Evolutionary conservation across 1,140 invertebrate species (phyloP).

Genomic region (Drosophila watanabei): DNA sequence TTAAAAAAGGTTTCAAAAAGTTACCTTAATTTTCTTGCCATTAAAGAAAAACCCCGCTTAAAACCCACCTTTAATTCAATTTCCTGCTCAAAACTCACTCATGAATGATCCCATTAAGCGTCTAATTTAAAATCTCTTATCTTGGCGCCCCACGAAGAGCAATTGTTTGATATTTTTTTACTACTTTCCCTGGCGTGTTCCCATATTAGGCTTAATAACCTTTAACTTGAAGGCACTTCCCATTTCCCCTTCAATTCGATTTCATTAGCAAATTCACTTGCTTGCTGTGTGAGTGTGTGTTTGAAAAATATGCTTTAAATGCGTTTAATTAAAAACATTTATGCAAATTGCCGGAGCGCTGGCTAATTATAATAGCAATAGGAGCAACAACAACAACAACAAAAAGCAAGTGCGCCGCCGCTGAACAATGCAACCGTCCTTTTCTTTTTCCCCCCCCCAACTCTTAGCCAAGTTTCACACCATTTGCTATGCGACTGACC

Average conservation of each 20-base stretch:
- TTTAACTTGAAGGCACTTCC: conserved; percentile 43
- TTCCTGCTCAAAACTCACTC: background rate
- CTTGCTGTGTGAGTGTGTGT: conserved; percentile 21
- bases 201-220: conserved; percentile 30
- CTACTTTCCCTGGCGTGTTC: conserved; percentile 29
- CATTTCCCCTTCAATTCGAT: conserved; percentile 64
- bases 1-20: too few relatives aligned
- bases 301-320: conserved; percentile 77
- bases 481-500: conserved; percentile 79
- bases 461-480: conserved; percentile 69
- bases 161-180: conserved; percentile 13
- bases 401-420: conserved; percentile 49
- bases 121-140: conserved; percentile 19
- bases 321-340: conserved; percentile 81
- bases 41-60: background rate
- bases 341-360: conserved; percentile 66
- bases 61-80: conserved; percentile 2
- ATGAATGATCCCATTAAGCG: background rate
- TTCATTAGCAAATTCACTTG: conserved; percentile 65
- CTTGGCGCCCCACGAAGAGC: conserved; percentile 15
- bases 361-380: conserved; percentile 50
- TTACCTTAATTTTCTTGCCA: too few relatives aligned
- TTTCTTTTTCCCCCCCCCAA: background rate
- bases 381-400: conserved; percentile 1
- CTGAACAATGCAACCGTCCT: conserved; percentile 56